Evolutionary conservation across 2,797 vertebrate species (phyloP), one percentile per base, ranked within the genome.

Genomic region (Enteromius radiatus): DNA sequence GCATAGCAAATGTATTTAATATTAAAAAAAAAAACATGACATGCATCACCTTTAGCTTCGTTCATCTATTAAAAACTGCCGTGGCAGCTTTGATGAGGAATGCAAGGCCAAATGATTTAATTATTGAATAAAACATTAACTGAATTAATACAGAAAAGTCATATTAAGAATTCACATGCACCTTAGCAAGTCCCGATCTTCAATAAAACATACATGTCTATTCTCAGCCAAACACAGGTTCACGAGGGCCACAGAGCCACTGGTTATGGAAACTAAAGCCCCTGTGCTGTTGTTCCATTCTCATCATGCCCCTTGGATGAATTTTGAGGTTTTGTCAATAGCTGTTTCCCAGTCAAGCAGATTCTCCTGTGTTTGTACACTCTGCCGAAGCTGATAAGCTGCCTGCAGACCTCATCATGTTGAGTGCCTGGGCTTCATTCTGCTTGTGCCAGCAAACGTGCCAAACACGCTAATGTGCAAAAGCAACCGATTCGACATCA

Each of bases 351-450:
- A 67, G 71, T 28, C 71, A 43, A 41, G 45, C 71, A 75, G 80
- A 52, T 75, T 81, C 43, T 41, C 56, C 59, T 64, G 56, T 65
- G 68, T 68, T 81, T 83, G 45, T 19, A 71, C 31, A 43, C 77
- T 21, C 68, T 82, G 81, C 70, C 52, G 54, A 73, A 70, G 73
- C 73, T 81, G 59, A 70, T 86, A 84, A 84, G 79, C 76, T 65
- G 54, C 59, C 76, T 82, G 67, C 82, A 74, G 43, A 82, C 81
- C 80, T 87, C 85, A 85, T 85, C 84, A 84, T 21, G 49, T 64
- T 85, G 78, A 85, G 84, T 84, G 84, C 81, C 77, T 26, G 67
- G 75, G 41, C 69, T 52, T 80, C 49, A 43, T 69, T 68, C 71
- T 67, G 61, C 82, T 70, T 68, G 78, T 56, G 36, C 47, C 63